Evolutionary conservation across 2,888 invertebrate species (phyloP).

Genomic region (Oligia latruncula): DNA sequence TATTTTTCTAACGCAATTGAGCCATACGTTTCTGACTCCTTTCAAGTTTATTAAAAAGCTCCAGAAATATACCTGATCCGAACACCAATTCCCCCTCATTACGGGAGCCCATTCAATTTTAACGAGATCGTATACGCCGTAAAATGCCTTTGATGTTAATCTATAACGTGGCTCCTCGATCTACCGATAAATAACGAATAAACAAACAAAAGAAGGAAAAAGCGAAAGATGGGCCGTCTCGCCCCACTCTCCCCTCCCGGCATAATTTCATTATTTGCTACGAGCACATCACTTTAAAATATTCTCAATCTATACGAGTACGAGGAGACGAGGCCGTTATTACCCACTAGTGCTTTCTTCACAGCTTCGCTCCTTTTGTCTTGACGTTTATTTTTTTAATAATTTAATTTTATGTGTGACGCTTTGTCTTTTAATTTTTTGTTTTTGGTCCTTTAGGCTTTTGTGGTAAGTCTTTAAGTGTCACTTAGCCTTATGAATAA

Average conservation of each 20-base stretch:
- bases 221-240: conserved; percentile 67
- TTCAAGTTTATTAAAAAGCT: conserved; percentile 61
- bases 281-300: conserved; percentile 77
- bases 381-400: background rate
- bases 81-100: conserved; percentile 73
- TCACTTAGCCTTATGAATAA: background rate
- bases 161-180: conserved; percentile 81
- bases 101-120: conserved; percentile 79
- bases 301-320: conserved; percentile 75
- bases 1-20: conserved; percentile 40
- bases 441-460: background rate
- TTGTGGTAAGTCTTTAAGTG: background rate
- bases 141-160: conserved; percentile 85
- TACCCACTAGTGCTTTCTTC: conserved; percentile 59
- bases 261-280: conserved; percentile 84
- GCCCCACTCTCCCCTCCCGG: conserved; percentile 64
- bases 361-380: conserved; percentile 52
- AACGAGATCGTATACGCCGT: conserved; percentile 77
- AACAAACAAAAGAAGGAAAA: conserved; percentile 82
- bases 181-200: conserved; percentile 86
- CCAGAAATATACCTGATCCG: conserved; percentile 63
- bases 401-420: conserved; percentile 26
- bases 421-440: conserved; percentile 27
- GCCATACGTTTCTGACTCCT: conserved; percentile 44
- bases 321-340: conserved; percentile 59